Evolutionary conservation across 1,140 invertebrate species (phyloP).

Genomic region (Asbolus verrucosus): DNA sequence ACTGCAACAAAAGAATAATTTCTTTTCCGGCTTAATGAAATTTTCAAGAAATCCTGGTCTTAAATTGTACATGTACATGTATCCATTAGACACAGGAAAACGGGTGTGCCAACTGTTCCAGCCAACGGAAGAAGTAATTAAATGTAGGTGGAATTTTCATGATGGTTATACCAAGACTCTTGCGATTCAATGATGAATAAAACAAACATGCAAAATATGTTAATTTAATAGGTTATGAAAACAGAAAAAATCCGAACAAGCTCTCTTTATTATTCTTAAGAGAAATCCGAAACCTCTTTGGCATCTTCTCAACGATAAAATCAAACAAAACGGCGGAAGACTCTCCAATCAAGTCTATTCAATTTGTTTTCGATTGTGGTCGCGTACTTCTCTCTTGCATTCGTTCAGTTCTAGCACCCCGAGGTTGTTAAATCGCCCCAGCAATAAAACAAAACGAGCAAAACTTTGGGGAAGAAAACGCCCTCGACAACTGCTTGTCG

Average conservation of each 20-base stretch:
- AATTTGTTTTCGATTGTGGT: conserved; percentile 35
- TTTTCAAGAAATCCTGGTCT: too few relatives aligned
- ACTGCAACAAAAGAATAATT: too few relatives aligned
- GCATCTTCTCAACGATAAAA: background rate
- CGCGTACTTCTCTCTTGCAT: conserved; percentile 12
- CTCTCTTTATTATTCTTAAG: too few relatives aligned
- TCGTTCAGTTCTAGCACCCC: background rate
- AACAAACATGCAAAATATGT: too few relatives aligned
- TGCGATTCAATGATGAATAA: too few relatives aligned
- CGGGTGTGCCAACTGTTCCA: conserved; percentile 9
- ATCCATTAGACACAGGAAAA: too few relatives aligned
- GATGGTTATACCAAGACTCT: conserved; percentile 14
- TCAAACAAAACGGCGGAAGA: background rate
- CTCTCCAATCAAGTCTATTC: background rate
- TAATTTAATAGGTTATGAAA: conserved; percentile 11
- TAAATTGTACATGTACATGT: too few relatives aligned
- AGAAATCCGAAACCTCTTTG: background rate
- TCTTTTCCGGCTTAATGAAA: too few relatives aligned
- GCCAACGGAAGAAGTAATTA: conserved; percentile 29
- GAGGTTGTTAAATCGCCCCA: conserved; percentile 26
- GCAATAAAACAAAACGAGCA: conserved; percentile 31
- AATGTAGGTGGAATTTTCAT: conserved; percentile 10
- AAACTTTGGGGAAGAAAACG: conserved; percentile 8
- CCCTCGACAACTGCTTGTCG: background rate
- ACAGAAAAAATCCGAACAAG: background rate